Base-by-base conservation (phyloP, 2,888 invertebrate species). In the Apotomis betuletana region DNA sequence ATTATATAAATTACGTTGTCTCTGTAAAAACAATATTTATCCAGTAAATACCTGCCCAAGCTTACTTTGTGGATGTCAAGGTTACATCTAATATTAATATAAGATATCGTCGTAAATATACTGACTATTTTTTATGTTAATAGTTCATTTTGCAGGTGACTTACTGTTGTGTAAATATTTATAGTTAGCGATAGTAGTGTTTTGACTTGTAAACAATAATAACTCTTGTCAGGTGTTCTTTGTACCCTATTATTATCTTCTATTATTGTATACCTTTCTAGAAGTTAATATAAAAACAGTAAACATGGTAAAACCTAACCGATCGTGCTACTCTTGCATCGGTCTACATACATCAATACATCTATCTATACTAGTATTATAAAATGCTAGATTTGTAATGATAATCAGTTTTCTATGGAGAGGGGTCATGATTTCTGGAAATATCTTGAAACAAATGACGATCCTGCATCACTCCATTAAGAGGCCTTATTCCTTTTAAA, bases 131-230 rank as follows among this genome's bases (percentile, higher is more conserved):
- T 63, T 55, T 10, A 49, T 41, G 13, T 64, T 13, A 3, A 15
- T 12, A 44, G 27, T 12, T n/a, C 27, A 54, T 64, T 55, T 44
- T 10, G 12, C 36, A 38, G 63, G 54, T 54, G 41, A 36, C 41
- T 55, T 12, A 15, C 9, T 44, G 54, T 54, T 41, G 4, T 38
- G 27, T 51, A 36, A 62, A 15, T 52, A 5, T 65, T 55, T 65
- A 65, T 46, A 46, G 44, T 64, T 44, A 65, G 10, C 27, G 65
- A 65, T 55, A 64, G 3, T 10, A 44, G 12, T 55, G 44, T 41
- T 52, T 63, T 6, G 57, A 65, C n/a, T 6, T 55, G 36, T 27
- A 65, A 65, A 55, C 3, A 46, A 57, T 65, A 65, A 65, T 13
- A 57, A 27, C 8, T 55, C 44, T 64, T 64, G 27, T 64, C 15